phyloP scores from a whole-genome alignment of 2,888 invertebrate genomes.

The Syrphus vitripennis region DNA sequence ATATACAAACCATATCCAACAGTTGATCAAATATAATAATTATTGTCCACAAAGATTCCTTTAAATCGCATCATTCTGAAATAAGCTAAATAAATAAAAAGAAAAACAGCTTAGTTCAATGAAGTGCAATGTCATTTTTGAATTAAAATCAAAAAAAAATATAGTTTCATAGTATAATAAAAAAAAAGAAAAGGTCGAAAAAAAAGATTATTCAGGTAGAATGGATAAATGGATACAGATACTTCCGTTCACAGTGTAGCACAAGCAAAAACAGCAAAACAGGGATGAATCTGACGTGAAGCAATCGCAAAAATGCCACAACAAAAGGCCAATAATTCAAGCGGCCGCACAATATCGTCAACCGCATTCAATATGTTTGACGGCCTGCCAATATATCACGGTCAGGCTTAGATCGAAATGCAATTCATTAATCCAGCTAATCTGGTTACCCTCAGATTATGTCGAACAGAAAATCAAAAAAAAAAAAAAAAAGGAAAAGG shows the following conservation, averaged over 20 bases:
- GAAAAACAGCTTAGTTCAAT: constrained; percentile 37
- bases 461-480: constrained; percentile 44
- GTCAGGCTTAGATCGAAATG: constrained; percentile 66
- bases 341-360: constrained; percentile 59
- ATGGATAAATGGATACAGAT: constrained; percentile 58
- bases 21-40: constrained; percentile 10
- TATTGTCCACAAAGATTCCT: not conserved
- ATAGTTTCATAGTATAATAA: constrained; percentile 9
- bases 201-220: constrained; percentile 64
- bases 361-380: constrained; percentile 59
- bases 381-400: constrained; percentile 67
- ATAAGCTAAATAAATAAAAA: not conserved
- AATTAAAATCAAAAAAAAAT: constrained; percentile 42
- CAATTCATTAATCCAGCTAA: constrained; percentile 69
- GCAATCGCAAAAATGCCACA: constrained; percentile 62
- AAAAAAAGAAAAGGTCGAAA: constrained; percentile 15
- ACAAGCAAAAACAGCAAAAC: not conserved
- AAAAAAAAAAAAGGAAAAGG: not conserved
- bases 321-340: constrained; percentile 66
- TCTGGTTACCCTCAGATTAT: constrained; percentile 68
- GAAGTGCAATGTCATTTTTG: constrained; percentile 51
- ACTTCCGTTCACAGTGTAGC: constrained; percentile 41
- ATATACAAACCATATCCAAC: not conserved
- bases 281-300: constrained; percentile 46
- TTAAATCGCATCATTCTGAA: not conserved